phyloP scores from a whole-genome alignment of 2,888 invertebrate genomes.

The Lutraria lutraria region DNA sequence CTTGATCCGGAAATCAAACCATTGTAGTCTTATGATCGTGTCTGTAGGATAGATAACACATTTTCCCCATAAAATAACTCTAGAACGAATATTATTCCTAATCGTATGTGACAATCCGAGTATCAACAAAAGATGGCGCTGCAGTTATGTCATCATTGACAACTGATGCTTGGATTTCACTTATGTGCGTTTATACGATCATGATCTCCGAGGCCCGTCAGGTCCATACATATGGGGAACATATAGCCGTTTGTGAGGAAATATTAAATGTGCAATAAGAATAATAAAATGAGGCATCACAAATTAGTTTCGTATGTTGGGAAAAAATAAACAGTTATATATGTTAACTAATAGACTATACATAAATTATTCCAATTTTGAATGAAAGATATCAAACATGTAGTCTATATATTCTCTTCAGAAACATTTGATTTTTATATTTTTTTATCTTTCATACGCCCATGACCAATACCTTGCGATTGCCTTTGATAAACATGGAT shows the following conservation, averaged over 20 bases:
- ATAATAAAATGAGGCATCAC: too few relatives aligned
- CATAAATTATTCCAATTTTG: too few relatives aligned
- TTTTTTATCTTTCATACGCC: too few relatives aligned
- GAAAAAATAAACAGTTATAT: too few relatives aligned
- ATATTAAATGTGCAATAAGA: too few relatives aligned
- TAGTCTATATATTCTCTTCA: too few relatives aligned
- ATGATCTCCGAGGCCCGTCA: constrained; percentile 7
- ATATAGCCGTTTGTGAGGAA: background rate
- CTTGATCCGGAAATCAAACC: background rate
- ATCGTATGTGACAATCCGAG: constrained; percentile 13
- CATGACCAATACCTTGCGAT: too few relatives aligned
- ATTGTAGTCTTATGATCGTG: background rate
- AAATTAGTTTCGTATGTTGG: too few relatives aligned
- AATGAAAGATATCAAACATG: too few relatives aligned
- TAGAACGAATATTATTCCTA: background rate
- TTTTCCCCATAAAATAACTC: background rate
- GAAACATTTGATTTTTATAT: too few relatives aligned
- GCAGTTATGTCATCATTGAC: constrained; percentile 5
- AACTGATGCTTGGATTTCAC: constrained; percentile 14
- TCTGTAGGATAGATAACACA: background rate
- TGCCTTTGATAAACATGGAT: too few relatives aligned
- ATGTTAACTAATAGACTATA: too few relatives aligned
- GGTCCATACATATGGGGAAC: background rate
- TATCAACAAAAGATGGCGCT: constrained; percentile 30
- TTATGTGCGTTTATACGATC: background rate